Conservation (phyloP, 37 sponge, comb jelly and placozoan species). For the Cliona cf. orientalis region DNA sequence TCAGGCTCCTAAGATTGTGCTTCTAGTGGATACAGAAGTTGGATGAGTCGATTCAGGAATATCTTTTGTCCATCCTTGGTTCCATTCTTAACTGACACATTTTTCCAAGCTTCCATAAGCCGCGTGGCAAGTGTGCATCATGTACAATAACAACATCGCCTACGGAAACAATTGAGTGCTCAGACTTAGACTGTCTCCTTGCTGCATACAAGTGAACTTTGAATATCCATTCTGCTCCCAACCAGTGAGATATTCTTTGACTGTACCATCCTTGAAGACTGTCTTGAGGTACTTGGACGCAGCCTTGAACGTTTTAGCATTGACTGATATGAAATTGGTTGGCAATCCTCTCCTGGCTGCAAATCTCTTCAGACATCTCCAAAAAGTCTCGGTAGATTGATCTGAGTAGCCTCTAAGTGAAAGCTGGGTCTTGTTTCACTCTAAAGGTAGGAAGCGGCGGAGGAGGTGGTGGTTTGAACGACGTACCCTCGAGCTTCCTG, state of each 20-base stretch:
- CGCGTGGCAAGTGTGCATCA: too few species aligned
- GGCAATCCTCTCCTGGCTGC: background rate
- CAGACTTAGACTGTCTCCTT: too few species aligned
- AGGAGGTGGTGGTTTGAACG: slow-evolving; percentile 18
- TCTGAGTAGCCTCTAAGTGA: too few species aligned
- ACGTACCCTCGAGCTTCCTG: slow-evolving; percentile 15
- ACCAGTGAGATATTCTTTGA: background rate
- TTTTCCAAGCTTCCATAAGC: too few species aligned
- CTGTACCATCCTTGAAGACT: slow-evolving; percentile 4
- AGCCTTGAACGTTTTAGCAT: slow-evolving; percentile 4
- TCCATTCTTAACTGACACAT: too few species aligned
- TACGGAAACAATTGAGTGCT: too few species aligned
- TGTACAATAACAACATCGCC: too few species aligned
- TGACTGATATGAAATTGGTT: background rate
- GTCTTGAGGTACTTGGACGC: background rate
- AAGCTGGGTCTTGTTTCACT: slow-evolving; percentile 18
- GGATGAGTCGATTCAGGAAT: too few species aligned
- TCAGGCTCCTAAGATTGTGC: too few species aligned
- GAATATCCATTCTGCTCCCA: background rate
- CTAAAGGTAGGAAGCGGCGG: slow-evolving; percentile 28
- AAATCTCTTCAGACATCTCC: slow-evolving; percentile 6
- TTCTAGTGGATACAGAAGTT: too few species aligned
- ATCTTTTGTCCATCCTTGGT: too few species aligned
- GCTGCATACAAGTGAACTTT: background rate
- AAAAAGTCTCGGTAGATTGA: too few species aligned